A percentile compares a stretch with the other conserved stretches of the same genome.
These are phyloP conservation scores for Bubo scandiacus DNA, from an alignment of 2,113 vertebrate species.

Conservation along the genomic window DNA sequence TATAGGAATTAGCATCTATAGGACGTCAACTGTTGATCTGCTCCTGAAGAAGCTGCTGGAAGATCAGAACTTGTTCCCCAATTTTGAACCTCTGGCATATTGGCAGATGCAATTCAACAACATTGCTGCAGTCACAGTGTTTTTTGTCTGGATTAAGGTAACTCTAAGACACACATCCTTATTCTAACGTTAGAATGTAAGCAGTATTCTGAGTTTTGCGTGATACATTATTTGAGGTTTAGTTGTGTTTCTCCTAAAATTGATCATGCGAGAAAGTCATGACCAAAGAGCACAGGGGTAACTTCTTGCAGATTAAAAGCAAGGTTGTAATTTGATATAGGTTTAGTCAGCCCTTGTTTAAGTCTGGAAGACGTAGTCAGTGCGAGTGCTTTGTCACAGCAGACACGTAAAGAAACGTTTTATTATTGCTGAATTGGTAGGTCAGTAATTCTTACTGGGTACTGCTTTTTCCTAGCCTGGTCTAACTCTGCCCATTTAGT, in stretches of 20 bases:
- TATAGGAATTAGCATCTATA: constrained; percentile 87
- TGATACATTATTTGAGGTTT: not conserved
- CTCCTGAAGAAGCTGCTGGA: constrained; percentile 83
- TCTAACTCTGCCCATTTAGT: not conserved
- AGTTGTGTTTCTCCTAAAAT: not conserved
- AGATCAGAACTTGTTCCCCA: constrained; percentile 84
- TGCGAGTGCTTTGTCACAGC: not conserved
- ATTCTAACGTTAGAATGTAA: not conserved
- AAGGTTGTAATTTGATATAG: not conserved
- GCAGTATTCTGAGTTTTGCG: not conserved
- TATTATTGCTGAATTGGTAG: not conserved
- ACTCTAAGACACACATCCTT: not conserved
- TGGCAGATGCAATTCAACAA: constrained; percentile 95
- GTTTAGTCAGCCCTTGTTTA: not conserved
- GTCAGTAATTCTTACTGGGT: not conserved
- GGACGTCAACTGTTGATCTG: constrained; percentile 79
- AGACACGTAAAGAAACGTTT: not conserved
- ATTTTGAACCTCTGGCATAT: constrained; percentile 86
- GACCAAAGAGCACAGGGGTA: not conserved
- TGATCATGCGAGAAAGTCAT: not conserved
- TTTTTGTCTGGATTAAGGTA: constrained; percentile 98
- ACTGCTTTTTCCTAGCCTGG: not conserved
- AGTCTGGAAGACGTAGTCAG: not conserved
- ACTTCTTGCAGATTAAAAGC: not conserved
- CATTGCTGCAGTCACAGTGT: constrained; percentile 87